Percentiles rank a stretch among this genome's conserved stretches.
Evolutionary conservation across 2,888 invertebrate genomes (phyloP).

Genomic region (Macrophya alboannulata): DNA sequence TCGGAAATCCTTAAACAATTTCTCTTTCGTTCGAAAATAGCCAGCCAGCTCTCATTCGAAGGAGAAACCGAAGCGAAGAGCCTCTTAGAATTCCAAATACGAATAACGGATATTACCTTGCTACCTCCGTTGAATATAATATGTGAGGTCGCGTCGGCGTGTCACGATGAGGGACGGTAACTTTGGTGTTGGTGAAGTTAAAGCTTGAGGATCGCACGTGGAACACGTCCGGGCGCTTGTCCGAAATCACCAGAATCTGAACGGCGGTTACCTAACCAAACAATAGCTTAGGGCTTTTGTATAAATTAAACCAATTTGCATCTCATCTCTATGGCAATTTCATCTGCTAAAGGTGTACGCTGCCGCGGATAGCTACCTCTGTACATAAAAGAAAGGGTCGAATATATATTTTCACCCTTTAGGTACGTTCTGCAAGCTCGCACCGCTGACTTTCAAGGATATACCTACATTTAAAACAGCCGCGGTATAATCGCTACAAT

Average conservation of each 20-base stretch:
- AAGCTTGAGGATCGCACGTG: constrained; percentile 40
- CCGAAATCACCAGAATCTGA: constrained; percentile 61
- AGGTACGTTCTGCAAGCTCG: neutral
- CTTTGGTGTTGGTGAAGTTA: constrained; percentile 35
- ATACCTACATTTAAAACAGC: neutral
- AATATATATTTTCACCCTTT: neutral
- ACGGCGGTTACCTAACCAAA: constrained; percentile 70
- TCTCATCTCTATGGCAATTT: constrained; percentile 59
- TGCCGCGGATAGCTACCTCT: too few relatives aligned
- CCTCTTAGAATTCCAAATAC: constrained; percentile 43
- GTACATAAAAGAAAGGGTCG: constrained; percentile 21
- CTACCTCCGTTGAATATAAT: constrained; percentile 48
- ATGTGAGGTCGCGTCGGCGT: constrained; percentile 17
- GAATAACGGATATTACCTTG: constrained; percentile 46
- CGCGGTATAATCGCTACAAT: neutral
- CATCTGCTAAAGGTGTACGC: constrained; percentile 3
- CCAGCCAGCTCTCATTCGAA: neutral
- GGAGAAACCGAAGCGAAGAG: constrained; percentile 16
- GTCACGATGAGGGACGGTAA: constrained; percentile 19
- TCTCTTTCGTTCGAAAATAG: neutral
- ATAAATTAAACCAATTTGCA: constrained; percentile 75
- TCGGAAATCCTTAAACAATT: constrained; percentile 25
- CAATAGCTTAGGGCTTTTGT: constrained; percentile 70
- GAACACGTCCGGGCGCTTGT: constrained; percentile 44
- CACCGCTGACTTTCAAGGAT: neutral